Percentiles rank a stretch among this genome's conserved stretches.
Conservation (phyloP, 2,113 vertebrate genomes). For the Stegostoma tigrinum region DNA sequence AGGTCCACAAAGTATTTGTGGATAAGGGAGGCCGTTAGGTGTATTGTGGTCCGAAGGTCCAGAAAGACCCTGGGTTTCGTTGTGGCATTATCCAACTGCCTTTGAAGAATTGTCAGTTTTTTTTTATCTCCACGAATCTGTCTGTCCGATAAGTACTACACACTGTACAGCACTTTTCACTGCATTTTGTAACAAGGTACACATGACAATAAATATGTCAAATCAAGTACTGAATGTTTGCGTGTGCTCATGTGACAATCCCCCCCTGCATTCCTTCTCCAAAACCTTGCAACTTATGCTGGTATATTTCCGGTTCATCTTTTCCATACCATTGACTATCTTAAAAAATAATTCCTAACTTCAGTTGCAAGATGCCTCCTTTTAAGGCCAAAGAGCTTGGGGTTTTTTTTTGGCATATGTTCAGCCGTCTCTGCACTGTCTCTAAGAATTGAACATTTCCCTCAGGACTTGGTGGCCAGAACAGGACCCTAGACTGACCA, state of each 20-base stretch:
- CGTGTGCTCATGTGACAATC: neutral
- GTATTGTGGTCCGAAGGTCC: neutral
- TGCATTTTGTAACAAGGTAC: too few relatives aligned
- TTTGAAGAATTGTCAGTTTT: neutral
- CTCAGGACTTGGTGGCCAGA: neutral
- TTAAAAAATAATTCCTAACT: neutral
- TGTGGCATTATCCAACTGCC: neutral
- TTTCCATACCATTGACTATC: neutral
- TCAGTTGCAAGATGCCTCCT: neutral
- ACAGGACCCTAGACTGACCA: neutral
- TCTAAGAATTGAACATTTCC: neutral
- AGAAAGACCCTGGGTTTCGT: neutral
- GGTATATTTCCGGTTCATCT: neutral
- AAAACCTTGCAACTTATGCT: neutral
- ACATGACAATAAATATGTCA: too few relatives aligned
- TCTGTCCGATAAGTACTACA: neutral
- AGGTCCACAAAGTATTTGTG: neutral
- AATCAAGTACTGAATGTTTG: too few relatives aligned
- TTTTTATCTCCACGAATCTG: neutral
- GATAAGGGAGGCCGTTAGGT: neutral
- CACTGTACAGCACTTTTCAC: too few relatives aligned
- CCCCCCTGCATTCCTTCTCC: neutral
- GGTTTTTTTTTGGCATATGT: neutral
- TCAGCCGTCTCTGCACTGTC: too few relatives aligned
- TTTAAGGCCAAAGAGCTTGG: neutral